These are phyloP conservation scores for Crepidodera aurea DNA, from an alignment of 2,888 invertebrate species.

Conservation along the genomic window DNA sequence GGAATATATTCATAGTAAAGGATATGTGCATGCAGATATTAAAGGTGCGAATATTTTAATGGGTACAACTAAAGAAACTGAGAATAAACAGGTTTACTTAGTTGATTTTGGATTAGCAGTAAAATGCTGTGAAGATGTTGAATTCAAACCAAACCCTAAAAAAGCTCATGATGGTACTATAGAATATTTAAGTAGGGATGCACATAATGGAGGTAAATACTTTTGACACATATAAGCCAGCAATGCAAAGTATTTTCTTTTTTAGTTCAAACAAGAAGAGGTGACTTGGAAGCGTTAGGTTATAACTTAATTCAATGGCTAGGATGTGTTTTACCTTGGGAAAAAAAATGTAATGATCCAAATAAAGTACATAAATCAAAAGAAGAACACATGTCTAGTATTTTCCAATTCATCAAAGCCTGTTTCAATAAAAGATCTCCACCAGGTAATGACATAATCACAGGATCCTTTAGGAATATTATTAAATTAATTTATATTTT, in stretches of 20 bases:
- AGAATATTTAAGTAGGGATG: slow-evolving; percentile 95
- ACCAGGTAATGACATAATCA: slow-evolving; percentile 36
- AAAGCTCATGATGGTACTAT: slow-evolving; percentile 97
- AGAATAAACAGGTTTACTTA: slow-evolving; percentile 77
- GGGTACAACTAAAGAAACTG: slow-evolving; percentile 71
- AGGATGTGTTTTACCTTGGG: slow-evolving; percentile 86
- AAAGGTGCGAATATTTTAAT: slow-evolving; percentile 94
- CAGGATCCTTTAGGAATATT: too few relatives aligned
- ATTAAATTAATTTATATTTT: slow-evolving; percentile 48
- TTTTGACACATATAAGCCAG: background rate
- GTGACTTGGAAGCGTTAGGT: slow-evolving; percentile 92
- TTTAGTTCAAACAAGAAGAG: slow-evolving; percentile 80
- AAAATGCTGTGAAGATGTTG: slow-evolving; percentile 73
- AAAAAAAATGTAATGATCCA: slow-evolving; percentile 69
- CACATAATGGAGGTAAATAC: slow-evolving; percentile 83
- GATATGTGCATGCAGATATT: slow-evolving; percentile 95
- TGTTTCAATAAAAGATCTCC: slow-evolving; percentile 42
- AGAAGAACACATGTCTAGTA: slow-evolving; percentile 69
- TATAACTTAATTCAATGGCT: slow-evolving; percentile 96
- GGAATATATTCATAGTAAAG: slow-evolving; percentile 90
- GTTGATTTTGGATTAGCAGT: slow-evolving; percentile 94
- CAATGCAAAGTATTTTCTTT: slow-evolving; percentile 12
- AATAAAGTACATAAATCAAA: slow-evolving; percentile 73
- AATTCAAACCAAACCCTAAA: slow-evolving; percentile 87
- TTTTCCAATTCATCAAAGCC: slow-evolving; percentile 39